These are phyloP conservation scores for Seira musarum DNA, from an alignment of 2,888 invertebrate genomes.

Conservation along the genomic window DNA sequence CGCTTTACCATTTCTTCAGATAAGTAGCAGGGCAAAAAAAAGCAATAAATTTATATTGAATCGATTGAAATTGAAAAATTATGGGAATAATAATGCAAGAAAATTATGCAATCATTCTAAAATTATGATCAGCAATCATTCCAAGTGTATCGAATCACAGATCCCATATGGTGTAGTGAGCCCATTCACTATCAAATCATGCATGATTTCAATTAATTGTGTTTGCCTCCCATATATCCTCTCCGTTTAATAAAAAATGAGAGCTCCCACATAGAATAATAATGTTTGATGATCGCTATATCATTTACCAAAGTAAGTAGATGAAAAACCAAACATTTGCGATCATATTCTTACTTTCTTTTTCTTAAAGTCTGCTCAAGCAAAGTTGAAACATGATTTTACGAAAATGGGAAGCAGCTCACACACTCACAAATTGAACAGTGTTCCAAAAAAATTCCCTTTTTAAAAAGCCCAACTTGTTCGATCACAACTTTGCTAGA, in stretches of 20 bases:
- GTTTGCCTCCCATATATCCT: conserved; percentile 53
- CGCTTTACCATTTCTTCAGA: not conserved
- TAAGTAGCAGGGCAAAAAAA: not conserved
- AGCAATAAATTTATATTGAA: conserved; percentile 47
- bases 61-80: conserved; percentile 45
- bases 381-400: not conserved
- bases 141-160: conserved; percentile 4
- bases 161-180: not conserved
- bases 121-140: conserved; percentile 7
- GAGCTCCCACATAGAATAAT: conserved; percentile 9
- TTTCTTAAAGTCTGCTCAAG: not conserved
- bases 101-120: conserved; percentile 33
- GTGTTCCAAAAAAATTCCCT: not conserved
- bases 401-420: not conserved
- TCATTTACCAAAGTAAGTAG: not conserved
- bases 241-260: conserved; percentile 34
- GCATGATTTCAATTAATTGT: conserved; percentile 61
- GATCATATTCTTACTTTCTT: not conserved
- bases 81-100: conserved; percentile 37
- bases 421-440: not conserved
- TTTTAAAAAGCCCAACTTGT: not conserved
- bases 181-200: conserved; percentile 28
- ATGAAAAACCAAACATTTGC: no score
- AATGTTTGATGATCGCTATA: conserved; percentile 3
- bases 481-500: not conserved